Evolutionary conservation across 2,888 invertebrate genomes (phyloP).

Genomic region (Apamea epomidion): DNA sequence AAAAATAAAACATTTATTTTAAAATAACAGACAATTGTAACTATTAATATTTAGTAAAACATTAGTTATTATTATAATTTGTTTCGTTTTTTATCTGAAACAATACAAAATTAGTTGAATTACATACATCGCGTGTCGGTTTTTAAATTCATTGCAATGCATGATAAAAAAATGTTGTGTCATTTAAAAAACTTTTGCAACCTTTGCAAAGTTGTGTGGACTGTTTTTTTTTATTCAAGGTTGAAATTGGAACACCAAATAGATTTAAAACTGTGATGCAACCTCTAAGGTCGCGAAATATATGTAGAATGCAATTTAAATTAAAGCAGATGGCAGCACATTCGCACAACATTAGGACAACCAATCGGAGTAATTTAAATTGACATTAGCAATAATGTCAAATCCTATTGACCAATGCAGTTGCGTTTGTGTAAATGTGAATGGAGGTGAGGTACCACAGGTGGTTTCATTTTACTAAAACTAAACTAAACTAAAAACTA

Average conservation of each 20-base stretch:
- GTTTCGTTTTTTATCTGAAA: constrained; percentile 48
- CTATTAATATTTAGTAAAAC: constrained; percentile 37
- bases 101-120: constrained; percentile 45
- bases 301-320: constrained; percentile 27
- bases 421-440: constrained; percentile 2
- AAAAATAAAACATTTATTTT: background rate
- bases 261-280: constrained; percentile 40
- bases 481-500: too few relatives aligned
- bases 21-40: constrained; percentile 7
- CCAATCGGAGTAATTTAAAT: constrained; percentile 4
- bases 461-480: background rate
- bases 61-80: constrained; percentile 47
- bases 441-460: background rate
- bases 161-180: constrained; percentile 40
- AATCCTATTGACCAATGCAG: constrained; percentile 4
- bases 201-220: constrained; percentile 27
- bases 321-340: constrained; percentile 21
- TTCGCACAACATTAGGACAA: background rate
- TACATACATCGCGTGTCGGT: constrained; percentile 41
- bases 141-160: constrained; percentile 32
- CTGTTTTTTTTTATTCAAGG: constrained; percentile 40
- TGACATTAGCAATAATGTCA: constrained; percentile 34
- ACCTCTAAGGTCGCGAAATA: constrained; percentile 38
- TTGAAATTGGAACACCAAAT: constrained; percentile 33
- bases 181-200: constrained; percentile 45